phyloP scores from a whole-genome alignment of 2,797 vertebrate species.

The Gadopsis marmoratus region DNA sequence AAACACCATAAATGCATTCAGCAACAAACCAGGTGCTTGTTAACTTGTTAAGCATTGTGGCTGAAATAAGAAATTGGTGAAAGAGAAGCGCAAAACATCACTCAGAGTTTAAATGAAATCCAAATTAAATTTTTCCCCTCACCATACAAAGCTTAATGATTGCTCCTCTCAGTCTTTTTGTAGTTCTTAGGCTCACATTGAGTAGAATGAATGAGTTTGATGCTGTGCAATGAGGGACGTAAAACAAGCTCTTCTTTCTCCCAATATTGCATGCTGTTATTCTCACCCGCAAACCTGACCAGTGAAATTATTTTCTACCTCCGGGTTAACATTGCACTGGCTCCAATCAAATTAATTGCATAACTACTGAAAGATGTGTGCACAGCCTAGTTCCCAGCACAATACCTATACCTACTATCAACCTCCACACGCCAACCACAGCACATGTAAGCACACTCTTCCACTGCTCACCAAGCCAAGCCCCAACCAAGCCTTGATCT shows the following conservation, averaged over 20 bases:
- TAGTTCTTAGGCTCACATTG: not conserved
- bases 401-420: constrained; percentile 34
- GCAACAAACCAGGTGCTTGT: not conserved
- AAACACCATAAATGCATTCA: not conserved
- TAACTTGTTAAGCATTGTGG: not conserved
- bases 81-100: not conserved
- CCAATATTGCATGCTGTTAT: not conserved
- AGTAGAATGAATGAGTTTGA: constrained; percentile 16
- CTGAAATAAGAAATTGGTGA: not conserved
- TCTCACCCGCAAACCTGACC: not conserved
- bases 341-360: constrained; percentile 33
- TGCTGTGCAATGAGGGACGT: not conserved
- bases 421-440: constrained; percentile 34
- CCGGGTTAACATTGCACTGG: not conserved
- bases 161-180: not conserved
- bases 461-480: not conserved
- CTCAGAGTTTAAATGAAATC: constrained; percentile 12
- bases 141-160: constrained; percentile 13
- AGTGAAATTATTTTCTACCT: not conserved
- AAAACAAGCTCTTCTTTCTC: not conserved
- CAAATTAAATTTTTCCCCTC: constrained; percentile 4
- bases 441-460: constrained; percentile 15
- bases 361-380: constrained; percentile 41
- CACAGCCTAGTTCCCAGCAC: constrained; percentile 18
- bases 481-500: constrained; percentile 6